Base-by-base conservation (phyloP, 2,113 vertebrate genomes). In the Aptenodytes forsteri region DNA sequence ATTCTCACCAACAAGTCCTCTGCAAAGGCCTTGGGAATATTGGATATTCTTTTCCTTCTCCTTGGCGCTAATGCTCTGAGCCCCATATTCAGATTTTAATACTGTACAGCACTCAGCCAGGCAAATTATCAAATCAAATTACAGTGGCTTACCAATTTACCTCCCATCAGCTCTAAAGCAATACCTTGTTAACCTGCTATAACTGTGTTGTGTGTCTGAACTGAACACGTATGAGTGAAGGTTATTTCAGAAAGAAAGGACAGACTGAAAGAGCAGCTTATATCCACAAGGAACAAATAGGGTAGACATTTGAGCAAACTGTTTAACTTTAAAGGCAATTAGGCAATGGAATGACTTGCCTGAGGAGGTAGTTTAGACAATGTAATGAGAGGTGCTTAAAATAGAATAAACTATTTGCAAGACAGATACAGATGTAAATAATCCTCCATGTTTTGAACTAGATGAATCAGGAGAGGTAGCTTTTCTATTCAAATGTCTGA, bases 251-350 rank as follows among this genome's bases (percentile, higher is more conserved):
- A 88, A 93, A 72, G 84, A 72, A 94, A 91, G 91, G 89, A 94
- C 89, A 88, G 87, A 50, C 38, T 80, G 67, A 91, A 83, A 90
- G 82, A 93, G 52, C 36, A 93, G 71, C 58, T 79, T 85, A 58
- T 91, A 94, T 58, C 89, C 89, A 91, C 79, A 86, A 80, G 64
- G 50, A 72, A 84, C 91, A 87, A 77, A 26, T 12, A 62, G 55
- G 70, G 55, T 86, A 96, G 95, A 88, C 54, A 64, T 91, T 55
- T 93, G 85, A 96, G 89, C 87, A 91, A 87, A 96, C 95, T 95
- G 93, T 88, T 97, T 97, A 96, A 96, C 95, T 95, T 95, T 86
- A 95, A 94, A 96, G 70, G 82, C 89, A 97, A 91, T 97, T 96
- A 97, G 91, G 50, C 87, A 90, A 95, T 83, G 87, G 91, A 96